Percentiles rank a stretch among this genome's conserved stretches.
These are phyloP conservation scores for Calidris pugnax DNA, from an alignment of 2,113 vertebrate species.

Conservation along the genomic window DNA sequence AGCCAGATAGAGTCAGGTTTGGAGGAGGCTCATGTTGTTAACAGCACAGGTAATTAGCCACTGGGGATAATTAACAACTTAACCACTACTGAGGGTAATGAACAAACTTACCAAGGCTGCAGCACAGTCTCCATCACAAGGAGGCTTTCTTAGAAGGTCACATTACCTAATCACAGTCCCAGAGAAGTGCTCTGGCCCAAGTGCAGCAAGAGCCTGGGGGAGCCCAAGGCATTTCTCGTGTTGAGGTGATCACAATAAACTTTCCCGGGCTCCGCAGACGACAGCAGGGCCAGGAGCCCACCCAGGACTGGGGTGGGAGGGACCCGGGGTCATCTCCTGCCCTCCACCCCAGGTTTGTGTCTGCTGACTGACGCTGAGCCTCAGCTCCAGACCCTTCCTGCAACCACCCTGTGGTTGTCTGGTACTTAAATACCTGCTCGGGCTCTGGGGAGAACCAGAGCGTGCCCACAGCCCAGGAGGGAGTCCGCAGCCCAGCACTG, in stretches of 20 bases:
- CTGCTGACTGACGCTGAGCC: not conserved
- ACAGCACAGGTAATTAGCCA: conserved; percentile 45
- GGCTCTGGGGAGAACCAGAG: not conserved
- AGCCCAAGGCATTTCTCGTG: not conserved
- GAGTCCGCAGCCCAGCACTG: not conserved
- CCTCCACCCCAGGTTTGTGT: rapidly evolving
- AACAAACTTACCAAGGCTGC: not conserved
- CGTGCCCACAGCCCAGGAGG: not conserved
- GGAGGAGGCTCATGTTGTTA: conserved; percentile 15
- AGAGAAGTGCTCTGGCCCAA: not conserved
- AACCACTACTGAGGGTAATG: not conserved
- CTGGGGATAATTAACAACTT: conserved; percentile 35
- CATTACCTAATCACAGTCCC: not conserved
- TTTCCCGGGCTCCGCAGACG: not conserved
- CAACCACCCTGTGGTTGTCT: no score
- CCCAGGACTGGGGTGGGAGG: not conserved
- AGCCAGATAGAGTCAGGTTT: not conserved
- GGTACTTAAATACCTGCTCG: not conserved
- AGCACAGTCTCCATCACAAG: not conserved
- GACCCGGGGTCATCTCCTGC: not conserved
- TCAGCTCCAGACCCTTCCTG: not conserved
- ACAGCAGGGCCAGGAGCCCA: not conserved
- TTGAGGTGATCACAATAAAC: not conserved
- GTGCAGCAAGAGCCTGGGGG: not conserved
- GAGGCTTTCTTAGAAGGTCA: not conserved